phyloP scores from a whole-genome alignment of 2,888 invertebrate genomes.

The Stenurella melanura region DNA sequence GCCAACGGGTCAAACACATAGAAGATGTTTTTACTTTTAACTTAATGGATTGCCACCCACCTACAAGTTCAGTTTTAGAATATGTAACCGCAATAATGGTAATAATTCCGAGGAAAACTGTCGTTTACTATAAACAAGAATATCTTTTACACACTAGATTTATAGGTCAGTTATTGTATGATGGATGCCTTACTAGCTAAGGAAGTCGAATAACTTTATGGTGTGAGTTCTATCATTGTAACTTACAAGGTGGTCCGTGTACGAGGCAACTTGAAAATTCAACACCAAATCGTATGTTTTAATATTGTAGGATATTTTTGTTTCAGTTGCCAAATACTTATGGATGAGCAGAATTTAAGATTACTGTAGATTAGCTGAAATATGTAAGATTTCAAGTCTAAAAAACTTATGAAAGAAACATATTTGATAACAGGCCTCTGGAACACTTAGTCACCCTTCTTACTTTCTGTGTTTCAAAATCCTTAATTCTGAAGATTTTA shows the following conservation, averaged over 20 bases:
- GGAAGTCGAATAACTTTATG: conserved; percentile 15
- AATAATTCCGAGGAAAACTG: conserved; percentile 50
- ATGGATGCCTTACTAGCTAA: conserved; percentile 23
- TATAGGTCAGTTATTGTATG: conserved; percentile 36
- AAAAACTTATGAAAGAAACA: no score
- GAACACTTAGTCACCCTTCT: no score
- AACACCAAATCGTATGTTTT: no score
- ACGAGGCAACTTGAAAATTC: neutral
- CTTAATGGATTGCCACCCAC: conserved; percentile 62
- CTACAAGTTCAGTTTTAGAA: conserved; percentile 58
- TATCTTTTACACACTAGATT: conserved; percentile 37
- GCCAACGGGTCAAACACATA: conserved; percentile 55
- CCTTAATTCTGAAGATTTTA: no score
- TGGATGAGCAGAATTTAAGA: no score
- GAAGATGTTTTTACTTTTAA: conserved; percentile 57
- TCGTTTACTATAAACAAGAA: conserved; percentile 44
- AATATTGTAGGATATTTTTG: no score
- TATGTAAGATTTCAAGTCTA: no score
- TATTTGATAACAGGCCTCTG: no score
- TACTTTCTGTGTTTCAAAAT: no score
- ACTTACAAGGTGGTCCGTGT: conserved; percentile 12
- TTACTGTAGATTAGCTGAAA: no score
- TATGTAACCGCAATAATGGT: conserved; percentile 52
- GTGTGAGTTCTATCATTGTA: neutral
- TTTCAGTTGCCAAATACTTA: no score